A percentile compares a stretch with the other conserved stretches of the same genome.
phyloP scores from a whole-genome alignment of 1,140 invertebrate genomes.

The Dolichoris vasculosae region DNA sequence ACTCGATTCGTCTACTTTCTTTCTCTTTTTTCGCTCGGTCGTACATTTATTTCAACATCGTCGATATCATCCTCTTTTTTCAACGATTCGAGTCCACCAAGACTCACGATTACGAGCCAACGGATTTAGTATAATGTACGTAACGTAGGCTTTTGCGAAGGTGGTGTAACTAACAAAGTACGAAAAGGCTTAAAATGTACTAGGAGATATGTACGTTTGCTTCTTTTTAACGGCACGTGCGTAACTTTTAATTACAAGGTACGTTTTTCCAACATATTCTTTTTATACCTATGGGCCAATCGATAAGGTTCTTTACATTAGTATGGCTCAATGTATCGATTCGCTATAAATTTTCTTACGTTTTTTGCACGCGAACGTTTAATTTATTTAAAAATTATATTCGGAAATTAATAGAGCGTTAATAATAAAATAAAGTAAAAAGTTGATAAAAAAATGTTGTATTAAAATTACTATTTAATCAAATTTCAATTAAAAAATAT shows the following conservation, averaged over 20 bases:
- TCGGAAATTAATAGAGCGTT: too few relatives aligned
- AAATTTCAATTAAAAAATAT: too few relatives aligned
- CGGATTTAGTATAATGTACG: neutral
- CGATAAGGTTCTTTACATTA: neutral
- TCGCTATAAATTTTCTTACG: neutral
- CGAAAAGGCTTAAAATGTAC: neutral
- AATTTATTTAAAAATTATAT: neutral
- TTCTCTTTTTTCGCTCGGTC: neutral
- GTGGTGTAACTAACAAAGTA: conserved; percentile 11
- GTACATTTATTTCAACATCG: too few relatives aligned
- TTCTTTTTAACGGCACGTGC: neutral
- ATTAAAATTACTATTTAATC: too few relatives aligned
- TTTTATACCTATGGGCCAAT: neutral
- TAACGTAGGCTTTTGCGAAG: neutral
- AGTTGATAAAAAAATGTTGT: too few relatives aligned
- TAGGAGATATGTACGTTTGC: neutral
- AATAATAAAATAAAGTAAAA: too few relatives aligned
- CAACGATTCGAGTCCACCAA: neutral
- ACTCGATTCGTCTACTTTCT: neutral
- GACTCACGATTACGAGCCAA: neutral
- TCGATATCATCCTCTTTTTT: neutral
- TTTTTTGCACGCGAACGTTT: neutral
- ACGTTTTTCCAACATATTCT: neutral
- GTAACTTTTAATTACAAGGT: conserved; percentile 7
- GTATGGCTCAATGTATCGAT: neutral